Conservation (phyloP, 1,140 invertebrate species). For the Lutraria rhynchaena region DNA sequence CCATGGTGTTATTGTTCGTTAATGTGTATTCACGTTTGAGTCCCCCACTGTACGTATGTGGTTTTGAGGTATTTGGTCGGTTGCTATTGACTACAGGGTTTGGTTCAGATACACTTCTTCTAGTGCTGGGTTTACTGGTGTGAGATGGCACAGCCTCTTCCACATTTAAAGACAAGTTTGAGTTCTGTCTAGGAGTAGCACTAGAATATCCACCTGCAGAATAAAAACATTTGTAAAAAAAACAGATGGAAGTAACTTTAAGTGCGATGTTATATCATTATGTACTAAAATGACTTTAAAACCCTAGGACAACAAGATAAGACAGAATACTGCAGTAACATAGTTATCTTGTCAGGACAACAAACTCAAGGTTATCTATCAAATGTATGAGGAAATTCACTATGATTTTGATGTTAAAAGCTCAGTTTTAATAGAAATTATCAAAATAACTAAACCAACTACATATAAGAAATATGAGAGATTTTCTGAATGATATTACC, state of each 20-base stretch:
- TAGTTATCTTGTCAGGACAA: too few species aligned
- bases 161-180: slow-evolving; percentile 15
- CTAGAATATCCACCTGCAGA: slow-evolving; percentile 9
- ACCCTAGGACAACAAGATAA: too few species aligned
- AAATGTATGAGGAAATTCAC: too few species aligned
- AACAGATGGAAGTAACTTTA: not conserved
- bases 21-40: slow-evolving; percentile 42
- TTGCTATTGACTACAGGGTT: slow-evolving; percentile 8
- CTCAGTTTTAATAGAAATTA: too few species aligned
- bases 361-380: too few species aligned
- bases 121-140: not conserved
- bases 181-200: not conserved
- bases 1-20: slow-evolving; percentile 57
- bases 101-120: slow-evolving; percentile 49
- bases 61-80: slow-evolving; percentile 33
- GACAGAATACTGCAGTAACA: too few species aligned
- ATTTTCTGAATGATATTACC: too few species aligned
- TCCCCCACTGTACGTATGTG: slow-evolving; percentile 30
- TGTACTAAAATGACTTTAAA: too few species aligned
- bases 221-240: not conserved
- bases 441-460: too few species aligned
- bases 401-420: too few species aligned
- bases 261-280: too few species aligned
- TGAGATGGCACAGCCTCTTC: not conserved
- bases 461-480: too few species aligned